Percentiles rank a stretch among this genome's conserved stretches.
phyloP scores from a whole-genome alignment of 2,888 invertebrate genomes.

The Plagodis pulveraria region DNA sequence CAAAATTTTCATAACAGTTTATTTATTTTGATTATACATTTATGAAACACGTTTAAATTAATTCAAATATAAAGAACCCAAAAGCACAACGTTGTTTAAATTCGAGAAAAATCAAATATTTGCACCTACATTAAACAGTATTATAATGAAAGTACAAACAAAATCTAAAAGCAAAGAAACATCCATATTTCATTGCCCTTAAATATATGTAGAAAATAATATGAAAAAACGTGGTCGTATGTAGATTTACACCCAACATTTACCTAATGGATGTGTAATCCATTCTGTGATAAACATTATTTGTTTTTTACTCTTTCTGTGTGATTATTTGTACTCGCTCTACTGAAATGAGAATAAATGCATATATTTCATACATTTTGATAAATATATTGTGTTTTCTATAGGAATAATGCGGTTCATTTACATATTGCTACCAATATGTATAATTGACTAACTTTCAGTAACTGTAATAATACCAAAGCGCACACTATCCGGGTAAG shows the following conservation, averaged over 20 bases:
- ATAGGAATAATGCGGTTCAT: not conserved
- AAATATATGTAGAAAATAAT: constrained; percentile 17
- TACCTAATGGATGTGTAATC: constrained; percentile 28
- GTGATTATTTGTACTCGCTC: constrained; percentile 18
- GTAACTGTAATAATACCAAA: too few species aligned
- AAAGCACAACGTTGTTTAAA: too few species aligned
- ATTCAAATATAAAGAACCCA: too few species aligned
- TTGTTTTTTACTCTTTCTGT: constrained; percentile 19
- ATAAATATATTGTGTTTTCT: not conserved
- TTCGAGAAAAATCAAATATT: too few species aligned
- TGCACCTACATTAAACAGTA: too few species aligned
- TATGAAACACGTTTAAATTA: too few species aligned
- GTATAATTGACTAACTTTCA: too few species aligned
- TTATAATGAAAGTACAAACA: constrained; percentile 4
- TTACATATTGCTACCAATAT: too few species aligned
- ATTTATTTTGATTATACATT: too few species aligned
- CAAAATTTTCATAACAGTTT: too few species aligned
- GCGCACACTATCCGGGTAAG: too few species aligned
- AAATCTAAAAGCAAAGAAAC: constrained; percentile 22
- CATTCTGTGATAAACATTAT: constrained; percentile 27
- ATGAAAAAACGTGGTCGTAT: constrained; percentile 16
- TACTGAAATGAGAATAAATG: constrained; percentile 4
- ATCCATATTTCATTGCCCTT: constrained; percentile 18
- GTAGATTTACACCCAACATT: constrained; percentile 19
- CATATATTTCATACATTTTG: not conserved